Base-by-base conservation (phyloP, 2,888 invertebrate genomes). In the Ormyrus labotus region DNA sequence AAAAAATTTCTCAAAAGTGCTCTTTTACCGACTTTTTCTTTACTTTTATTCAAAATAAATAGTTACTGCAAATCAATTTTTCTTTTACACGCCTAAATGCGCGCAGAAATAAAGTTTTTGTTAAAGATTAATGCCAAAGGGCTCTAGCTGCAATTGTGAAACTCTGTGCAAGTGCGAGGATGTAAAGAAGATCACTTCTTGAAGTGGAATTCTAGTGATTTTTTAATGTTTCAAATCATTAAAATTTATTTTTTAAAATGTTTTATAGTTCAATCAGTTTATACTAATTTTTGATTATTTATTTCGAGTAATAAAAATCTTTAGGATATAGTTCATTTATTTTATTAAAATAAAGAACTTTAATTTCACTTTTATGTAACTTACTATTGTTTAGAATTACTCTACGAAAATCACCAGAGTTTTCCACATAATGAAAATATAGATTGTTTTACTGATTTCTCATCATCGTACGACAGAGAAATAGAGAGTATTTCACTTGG, bases 401-500 rank as follows among this genome's bases (percentile, higher is more conserved):
- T 19, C 1, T 19, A 19, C 19, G 19, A 11, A 69, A 57, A 13
- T 58, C 47, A 69, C 69, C 57, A 69, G 57, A 69, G 34, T 69
- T 51, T 5, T 65, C 5, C 5, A 19, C 51, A 19, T 51, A 19
- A 51, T 9, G 68, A 45, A 55, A 68, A 34, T 68, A 68, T 19
- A 19, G 6, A 55, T 68, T 55, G n/a, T 68, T 7, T 55, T 53
- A 53, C n/a, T 45, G 4, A 68, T 60, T 60, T 58, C 19, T 19
- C 47, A 19, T 8, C 53, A n/a, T 63, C 10, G n/a, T 50, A n/a
- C 47, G 19, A 34, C 50, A 71, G 69, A 68, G 34, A 63, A 57
- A 81, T 19, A 19, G 76, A 60, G 75, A 63, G n/a, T 65, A 72
- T 71, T 60, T 70, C 65, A 78, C 71, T 65, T 78, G 78, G 71